Percentiles rank a stretch among this genome's conserved stretches.
These are phyloP conservation scores for Oreochromis niloticus DNA, from an alignment of 2,113 vertebrate genomes.

Conservation along the genomic window DNA sequence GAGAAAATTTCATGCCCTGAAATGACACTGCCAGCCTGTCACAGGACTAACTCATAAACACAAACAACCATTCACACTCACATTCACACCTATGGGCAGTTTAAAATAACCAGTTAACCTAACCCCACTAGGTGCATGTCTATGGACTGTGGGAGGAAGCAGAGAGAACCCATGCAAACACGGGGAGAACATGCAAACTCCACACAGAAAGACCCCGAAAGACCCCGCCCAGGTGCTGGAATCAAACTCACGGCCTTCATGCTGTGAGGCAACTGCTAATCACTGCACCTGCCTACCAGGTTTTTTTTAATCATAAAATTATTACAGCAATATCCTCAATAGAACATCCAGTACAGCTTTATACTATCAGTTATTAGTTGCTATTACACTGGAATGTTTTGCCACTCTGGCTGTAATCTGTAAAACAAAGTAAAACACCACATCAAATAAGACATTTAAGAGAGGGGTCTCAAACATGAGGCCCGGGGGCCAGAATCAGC, in stretches of 20 bases:
- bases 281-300: too few relatives aligned
- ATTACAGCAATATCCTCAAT: too few relatives aligned
- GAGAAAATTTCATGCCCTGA: not conserved
- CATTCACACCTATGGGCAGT: not conserved
- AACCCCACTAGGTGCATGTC: too few relatives aligned
- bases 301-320: too few relatives aligned
- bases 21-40: not conserved
- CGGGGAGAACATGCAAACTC: too few relatives aligned
- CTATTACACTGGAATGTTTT: not conserved
- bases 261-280: too few relatives aligned
- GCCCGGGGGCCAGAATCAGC: not conserved
- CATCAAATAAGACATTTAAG: not conserved
- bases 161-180: too few relatives aligned
- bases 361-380: not conserved
- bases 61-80: not conserved
- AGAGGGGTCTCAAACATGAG: not conserved
- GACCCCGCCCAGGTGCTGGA: too few relatives aligned
- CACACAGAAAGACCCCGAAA: too few relatives aligned
- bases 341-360: not conserved
- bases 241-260: too few relatives aligned
- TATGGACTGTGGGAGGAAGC: too few relatives aligned
- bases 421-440: not conserved
- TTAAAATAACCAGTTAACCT: not conserved
- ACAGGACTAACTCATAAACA: not conserved
- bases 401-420: not conserved